Evolutionary conservation across 2,113 vertebrate species (phyloP), one percentile per base, ranked within the genome.

Genomic region (Scomber japonicus): DNA sequence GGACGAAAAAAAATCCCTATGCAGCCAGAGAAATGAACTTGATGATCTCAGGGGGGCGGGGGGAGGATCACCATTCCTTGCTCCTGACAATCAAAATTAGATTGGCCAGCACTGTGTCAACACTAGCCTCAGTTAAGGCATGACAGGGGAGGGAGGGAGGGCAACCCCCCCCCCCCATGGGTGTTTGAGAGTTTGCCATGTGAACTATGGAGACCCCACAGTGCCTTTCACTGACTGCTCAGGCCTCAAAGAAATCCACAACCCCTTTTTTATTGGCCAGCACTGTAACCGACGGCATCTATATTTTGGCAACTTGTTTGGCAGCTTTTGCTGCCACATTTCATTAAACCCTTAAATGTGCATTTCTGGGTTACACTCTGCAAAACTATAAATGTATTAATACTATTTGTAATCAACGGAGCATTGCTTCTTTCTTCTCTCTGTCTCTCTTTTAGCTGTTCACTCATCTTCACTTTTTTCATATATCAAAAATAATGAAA

Each of bases 51-150:
- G 82, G 86, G 89, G 94, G 87, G 87, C 30, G 79, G 91, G 86
- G 88, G 92, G 88, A 88, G 87, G 90, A 91, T 92, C 85, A 71
- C 92, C 91, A 90, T 92, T 92, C 85, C 90, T 93, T 91, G 91
- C 93, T 91, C 88, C 93, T 93, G 92, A 93, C 93, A 93, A 94
- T 95, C 91, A 93, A 93, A 94, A 94, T 94, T 93, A 94, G 94
- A 94, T 94, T 94, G 94, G 94, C 94, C 91, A 92, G 91, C 92
- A 91, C 93, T 95, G 93, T 95, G 93, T 95, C 93, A 95, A 93
- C 91, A 93, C 93, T 89, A 75, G 92, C 91, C 90, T 85, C 87
- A 91, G 92, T 90, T 92, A 93, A 93, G 90, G 93, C 92, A 92
- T 84, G 88, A 90, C 91, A 92, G 89, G 82, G 87, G 85, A 87